These are phyloP conservation scores for Siniperca obscura DNA, from an alignment of 2,797 vertebrate species.

Conservation along the genomic window DNA sequence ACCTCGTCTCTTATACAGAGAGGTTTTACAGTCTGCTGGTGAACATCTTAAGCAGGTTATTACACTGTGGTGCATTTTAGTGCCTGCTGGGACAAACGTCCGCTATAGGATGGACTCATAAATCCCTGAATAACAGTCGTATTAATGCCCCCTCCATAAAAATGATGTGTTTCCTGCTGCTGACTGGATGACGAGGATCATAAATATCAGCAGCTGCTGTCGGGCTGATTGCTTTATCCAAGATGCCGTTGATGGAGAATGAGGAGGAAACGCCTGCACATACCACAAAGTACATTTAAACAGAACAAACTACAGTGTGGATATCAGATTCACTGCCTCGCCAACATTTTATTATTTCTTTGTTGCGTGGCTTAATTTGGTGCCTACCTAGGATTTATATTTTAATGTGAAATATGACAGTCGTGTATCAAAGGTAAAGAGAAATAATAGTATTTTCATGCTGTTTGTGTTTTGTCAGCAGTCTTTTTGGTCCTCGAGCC, in stretches of 20 bases:
- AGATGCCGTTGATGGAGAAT: slow-evolving; percentile 1
- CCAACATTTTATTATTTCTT: neutral
- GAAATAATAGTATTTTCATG: neutral
- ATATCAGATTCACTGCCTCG: neutral
- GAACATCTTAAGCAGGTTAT: slow-evolving; percentile 76
- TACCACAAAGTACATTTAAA: neutral
- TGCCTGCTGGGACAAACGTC: slow-evolving; percentile 75
- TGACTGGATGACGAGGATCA: slow-evolving; percentile 66
- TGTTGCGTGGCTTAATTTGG: neutral
- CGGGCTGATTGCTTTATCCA: slow-evolving; percentile 51
- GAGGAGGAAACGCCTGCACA: neutral
- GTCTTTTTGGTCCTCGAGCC: neutral
- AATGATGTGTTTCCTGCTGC: slow-evolving; percentile 77
- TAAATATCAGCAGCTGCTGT: slow-evolving; percentile 57
- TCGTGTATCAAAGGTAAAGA: neutral
- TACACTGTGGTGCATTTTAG: slow-evolving; percentile 75
- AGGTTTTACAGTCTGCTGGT: slow-evolving; percentile 70
- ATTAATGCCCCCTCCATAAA: slow-evolving; percentile 81
- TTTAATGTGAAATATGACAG: neutral
- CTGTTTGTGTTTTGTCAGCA: neutral
- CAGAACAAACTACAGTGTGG: neutral
- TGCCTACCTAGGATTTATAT: neutral
- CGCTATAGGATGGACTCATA: slow-evolving; percentile 73
- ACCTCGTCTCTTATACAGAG: neutral
- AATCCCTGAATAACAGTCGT: slow-evolving; percentile 80